These are phyloP conservation scores for Paradoxurus hermaphroditus DNA, from an alignment of 2,113 vertebrate species.

Conservation along the genomic window DNA sequence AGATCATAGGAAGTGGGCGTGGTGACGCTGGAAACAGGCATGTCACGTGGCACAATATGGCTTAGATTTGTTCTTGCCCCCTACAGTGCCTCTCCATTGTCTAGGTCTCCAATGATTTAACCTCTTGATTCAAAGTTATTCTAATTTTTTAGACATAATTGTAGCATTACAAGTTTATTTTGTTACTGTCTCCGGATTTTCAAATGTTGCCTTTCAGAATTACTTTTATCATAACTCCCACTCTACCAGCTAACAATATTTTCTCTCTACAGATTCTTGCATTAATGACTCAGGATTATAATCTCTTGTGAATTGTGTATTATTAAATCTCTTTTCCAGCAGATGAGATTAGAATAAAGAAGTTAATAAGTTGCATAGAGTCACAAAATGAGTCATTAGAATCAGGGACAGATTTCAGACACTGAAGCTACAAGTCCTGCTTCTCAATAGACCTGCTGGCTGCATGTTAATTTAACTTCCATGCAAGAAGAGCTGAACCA, in stretches of 20 bases:
- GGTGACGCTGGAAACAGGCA: background rate
- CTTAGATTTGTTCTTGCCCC: background rate
- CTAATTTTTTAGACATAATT: background rate
- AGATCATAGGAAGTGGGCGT: fast-evolving
- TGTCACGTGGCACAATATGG: fast-evolving
- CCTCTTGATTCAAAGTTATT: background rate
- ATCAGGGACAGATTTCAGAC: conserved; percentile 43
- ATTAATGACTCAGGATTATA: conserved; percentile 67
- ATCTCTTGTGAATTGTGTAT: conserved; percentile 35
- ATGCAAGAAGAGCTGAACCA: background rate
- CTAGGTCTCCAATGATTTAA: background rate
- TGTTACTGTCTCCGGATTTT: conserved; percentile 35
- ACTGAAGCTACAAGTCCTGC: background rate
- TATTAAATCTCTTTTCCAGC: conserved; percentile 64
- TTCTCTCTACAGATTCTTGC: conserved; percentile 45
- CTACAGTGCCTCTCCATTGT: background rate
- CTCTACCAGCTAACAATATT: conserved; percentile 55
- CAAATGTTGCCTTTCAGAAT: conserved; percentile 55
- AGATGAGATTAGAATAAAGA: conserved; percentile 62
- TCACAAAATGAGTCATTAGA: conserved; percentile 66
- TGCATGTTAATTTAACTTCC: background rate
- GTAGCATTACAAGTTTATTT: conserved; percentile 29
- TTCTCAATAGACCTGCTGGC: background rate
- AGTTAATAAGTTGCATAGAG: conserved; percentile 51
- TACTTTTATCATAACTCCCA: conserved; percentile 36